phyloP scores from a whole-genome alignment of 2,113 vertebrate species.

The Hypanus sabinus region DNA sequence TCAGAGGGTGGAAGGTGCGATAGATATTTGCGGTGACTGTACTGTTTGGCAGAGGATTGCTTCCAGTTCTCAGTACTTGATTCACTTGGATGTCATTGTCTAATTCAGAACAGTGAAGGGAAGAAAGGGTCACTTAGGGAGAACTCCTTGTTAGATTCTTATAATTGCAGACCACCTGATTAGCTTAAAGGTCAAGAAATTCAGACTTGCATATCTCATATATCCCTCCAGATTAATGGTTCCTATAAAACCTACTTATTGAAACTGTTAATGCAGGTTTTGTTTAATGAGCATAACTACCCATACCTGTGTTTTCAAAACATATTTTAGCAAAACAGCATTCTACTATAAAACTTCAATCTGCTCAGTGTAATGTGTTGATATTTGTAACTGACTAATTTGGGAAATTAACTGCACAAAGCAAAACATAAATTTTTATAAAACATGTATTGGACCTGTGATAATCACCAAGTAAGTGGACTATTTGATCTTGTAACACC shows the following conservation, averaged over 20 bases:
- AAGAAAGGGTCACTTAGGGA: neutral
- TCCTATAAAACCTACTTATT: neutral
- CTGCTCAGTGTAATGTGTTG: neutral
- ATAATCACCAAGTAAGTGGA: neutral
- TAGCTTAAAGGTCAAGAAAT: neutral
- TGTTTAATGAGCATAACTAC: neutral
- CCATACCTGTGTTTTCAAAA: neutral
- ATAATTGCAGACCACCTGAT: neutral
- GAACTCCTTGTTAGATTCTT: neutral
- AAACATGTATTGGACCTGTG: neutral
- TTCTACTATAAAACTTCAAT: neutral
- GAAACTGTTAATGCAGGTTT: neutral
- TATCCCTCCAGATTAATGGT: neutral
- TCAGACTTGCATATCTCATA: neutral
- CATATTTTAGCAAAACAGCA: too few relatives aligned
- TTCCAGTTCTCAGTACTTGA: neutral
- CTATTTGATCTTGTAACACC: neutral
- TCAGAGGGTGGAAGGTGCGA: neutral
- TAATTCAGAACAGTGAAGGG: neutral
- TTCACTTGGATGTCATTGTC: neutral
- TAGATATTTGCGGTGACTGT: neutral
- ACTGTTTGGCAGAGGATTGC: neutral
- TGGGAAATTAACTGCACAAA: neutral
- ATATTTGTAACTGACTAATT: neutral
- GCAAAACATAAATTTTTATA: neutral